A percentile compares a stretch with the other conserved stretches of the same genome.
These are phyloP conservation scores for Bos taurus DNA, from an alignment of 2,113 vertebrate genomes.

Conservation along the genomic window ARS-UCD2.0 NC_037346.1:58301501-58302000, in stretches of 20 bases:
- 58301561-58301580: rapidly evolving
- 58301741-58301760: rapidly evolving
- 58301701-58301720: rapidly evolving
- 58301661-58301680: not conserved
- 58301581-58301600: not conserved
- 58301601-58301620: not conserved
- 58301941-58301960: not conserved
- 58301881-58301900: not conserved
- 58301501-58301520: not conserved
- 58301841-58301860: rapidly evolving
- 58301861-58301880: rapidly evolving
- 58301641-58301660: rapidly evolving
- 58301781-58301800: not conserved
- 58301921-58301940: not conserved
- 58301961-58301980: not conserved
- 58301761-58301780: not conserved
- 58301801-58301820: not conserved
- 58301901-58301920: not conserved
- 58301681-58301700: rapidly evolving
- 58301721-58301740: not conserved
- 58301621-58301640: not conserved
- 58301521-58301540: not conserved
- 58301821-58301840: not conserved
- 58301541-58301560: not conserved
- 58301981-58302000: not conserved